A percentile compares a stretch with the other conserved stretches of the same genome.
phyloP scores from a whole-genome alignment of 1,140 invertebrate genomes.

The Macrostomum lignano region DNA sequence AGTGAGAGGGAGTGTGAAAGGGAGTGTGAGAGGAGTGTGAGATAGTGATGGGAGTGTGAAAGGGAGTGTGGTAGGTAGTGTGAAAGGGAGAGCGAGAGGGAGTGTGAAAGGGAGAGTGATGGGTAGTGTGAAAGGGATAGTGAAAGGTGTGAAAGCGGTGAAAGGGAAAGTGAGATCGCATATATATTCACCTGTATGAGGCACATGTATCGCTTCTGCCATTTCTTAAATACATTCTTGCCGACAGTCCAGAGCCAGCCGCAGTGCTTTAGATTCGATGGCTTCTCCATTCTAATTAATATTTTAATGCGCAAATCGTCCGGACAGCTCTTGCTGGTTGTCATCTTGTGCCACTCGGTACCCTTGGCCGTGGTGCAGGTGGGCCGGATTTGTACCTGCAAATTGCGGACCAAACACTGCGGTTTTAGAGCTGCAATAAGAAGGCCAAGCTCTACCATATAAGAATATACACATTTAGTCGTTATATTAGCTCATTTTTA shows the following conservation, averaged over 20 bases:
- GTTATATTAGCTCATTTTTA: too few species aligned
- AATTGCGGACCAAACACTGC: conserved; percentile 1
- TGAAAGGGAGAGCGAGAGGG: too few species aligned
- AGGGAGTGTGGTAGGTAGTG: too few species aligned
- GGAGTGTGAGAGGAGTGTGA: too few species aligned
- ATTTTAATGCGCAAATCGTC: conserved; percentile 90
- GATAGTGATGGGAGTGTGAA: too few species aligned
- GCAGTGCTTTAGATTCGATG: conserved; percentile 92
- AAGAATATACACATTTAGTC: too few species aligned
- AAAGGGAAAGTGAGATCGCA: too few species aligned
- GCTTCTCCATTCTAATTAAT: conserved; percentile 87
- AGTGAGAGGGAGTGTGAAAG: too few species aligned
- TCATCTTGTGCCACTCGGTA: conserved; percentile 93
- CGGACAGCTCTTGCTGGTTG: conserved; percentile 60
- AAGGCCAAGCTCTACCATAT: too few species aligned
- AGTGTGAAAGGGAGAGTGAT: too few species aligned
- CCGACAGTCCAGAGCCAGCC: conserved; percentile 75
- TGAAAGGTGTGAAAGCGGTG: too few species aligned
- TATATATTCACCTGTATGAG: conserved; percentile 56
- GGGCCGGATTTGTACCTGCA: conserved; percentile 40
- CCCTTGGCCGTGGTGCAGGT: conserved; percentile 61
- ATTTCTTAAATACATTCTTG: conserved; percentile 95
- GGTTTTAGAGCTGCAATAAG: background rate
- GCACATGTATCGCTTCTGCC: conserved; percentile 92
- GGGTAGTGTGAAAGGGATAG: too few species aligned